These are phyloP conservation scores for Camponotus fellah DNA, from an alignment of 2,888 invertebrate genomes.

Conservation along the genomic window DNA sequence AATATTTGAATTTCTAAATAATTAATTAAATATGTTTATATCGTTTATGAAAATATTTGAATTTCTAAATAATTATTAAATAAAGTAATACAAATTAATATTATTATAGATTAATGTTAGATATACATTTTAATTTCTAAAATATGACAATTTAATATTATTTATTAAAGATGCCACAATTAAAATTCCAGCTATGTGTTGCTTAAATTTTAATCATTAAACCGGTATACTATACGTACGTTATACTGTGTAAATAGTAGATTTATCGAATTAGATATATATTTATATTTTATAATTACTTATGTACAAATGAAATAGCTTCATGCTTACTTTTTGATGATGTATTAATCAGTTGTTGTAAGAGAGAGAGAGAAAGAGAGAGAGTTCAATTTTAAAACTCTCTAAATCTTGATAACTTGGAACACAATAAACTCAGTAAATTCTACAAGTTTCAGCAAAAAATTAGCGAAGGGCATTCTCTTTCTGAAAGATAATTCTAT, in stretches of 20 bases:
- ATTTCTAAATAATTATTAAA: not conserved
- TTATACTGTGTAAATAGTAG: not conserved
- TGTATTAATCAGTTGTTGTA: not conserved
- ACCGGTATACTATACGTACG: not conserved
- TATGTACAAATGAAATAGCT: not conserved
- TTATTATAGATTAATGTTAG: too few relatives aligned
- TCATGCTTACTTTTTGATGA: not conserved
- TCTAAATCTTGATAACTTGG: not conserved
- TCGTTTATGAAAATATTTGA: not conserved
- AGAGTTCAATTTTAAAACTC: not conserved
- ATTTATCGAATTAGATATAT: not conserved
- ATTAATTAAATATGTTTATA: not conserved
- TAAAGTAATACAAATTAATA: too few relatives aligned
- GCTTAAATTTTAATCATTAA: not conserved
- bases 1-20: not conserved
- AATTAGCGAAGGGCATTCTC: not conserved
- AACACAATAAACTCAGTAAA: not conserved
- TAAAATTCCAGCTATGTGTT: not conserved
- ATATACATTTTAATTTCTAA: too few relatives aligned
- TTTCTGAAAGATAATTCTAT: not conserved
- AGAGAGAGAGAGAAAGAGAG: not conserved
- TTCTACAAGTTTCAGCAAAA: not conserved
- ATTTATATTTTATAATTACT: not conserved
- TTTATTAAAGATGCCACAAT: not conserved
- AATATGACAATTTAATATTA: too few relatives aligned